These are phyloP conservation scores for Nymphalis polychloros DNA, from an alignment of 2,888 invertebrate species.

Conservation along the genomic window DNA sequence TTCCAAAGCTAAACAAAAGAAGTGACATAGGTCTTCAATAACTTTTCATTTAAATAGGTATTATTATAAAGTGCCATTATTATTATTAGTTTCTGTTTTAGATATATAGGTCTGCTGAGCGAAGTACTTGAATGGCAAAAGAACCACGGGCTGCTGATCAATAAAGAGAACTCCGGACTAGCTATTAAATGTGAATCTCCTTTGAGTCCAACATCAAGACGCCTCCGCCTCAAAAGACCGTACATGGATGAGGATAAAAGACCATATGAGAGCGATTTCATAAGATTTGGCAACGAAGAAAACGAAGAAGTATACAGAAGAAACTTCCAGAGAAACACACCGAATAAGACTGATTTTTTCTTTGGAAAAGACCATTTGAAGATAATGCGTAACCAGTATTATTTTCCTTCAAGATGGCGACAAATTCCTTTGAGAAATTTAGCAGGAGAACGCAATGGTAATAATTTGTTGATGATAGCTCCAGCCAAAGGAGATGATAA, in stretches of 20 bases:
- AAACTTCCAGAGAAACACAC: slow-evolving; percentile 48
- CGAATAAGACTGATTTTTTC: slow-evolving; percentile 55
- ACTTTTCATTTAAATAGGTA: no score
- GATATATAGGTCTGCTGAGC: slow-evolving; percentile 92
- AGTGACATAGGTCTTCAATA: no score
- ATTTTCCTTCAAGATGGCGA: slow-evolving; percentile 67
- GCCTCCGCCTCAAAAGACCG: slow-evolving; percentile 63
- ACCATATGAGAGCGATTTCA: slow-evolving; percentile 55
- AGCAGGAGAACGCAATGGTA: slow-evolving; percentile 82
- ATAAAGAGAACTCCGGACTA: slow-evolving; percentile 71
- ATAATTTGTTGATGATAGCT: slow-evolving; percentile 86
- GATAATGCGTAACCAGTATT: slow-evolving; percentile 66
- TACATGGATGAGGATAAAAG: slow-evolving; percentile 60
- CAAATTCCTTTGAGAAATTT: slow-evolving; percentile 73
- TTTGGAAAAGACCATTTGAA: slow-evolving; percentile 69
- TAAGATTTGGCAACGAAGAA: slow-evolving; percentile 67
- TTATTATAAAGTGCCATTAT: background rate
- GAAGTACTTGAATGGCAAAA: slow-evolving; percentile 96
- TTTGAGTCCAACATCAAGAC: slow-evolving; percentile 61
- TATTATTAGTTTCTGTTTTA: slow-evolving; percentile 50
- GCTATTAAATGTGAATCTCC: slow-evolving; percentile 81
- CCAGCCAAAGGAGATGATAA: slow-evolving; percentile 68
- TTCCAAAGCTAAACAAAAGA: no score
- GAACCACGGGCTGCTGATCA: slow-evolving; percentile 66
- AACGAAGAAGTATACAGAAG: slow-evolving; percentile 60